Base-by-base conservation (phyloP, 2,113 vertebrate species). In the Aspiorhynchus laticeps region DNA sequence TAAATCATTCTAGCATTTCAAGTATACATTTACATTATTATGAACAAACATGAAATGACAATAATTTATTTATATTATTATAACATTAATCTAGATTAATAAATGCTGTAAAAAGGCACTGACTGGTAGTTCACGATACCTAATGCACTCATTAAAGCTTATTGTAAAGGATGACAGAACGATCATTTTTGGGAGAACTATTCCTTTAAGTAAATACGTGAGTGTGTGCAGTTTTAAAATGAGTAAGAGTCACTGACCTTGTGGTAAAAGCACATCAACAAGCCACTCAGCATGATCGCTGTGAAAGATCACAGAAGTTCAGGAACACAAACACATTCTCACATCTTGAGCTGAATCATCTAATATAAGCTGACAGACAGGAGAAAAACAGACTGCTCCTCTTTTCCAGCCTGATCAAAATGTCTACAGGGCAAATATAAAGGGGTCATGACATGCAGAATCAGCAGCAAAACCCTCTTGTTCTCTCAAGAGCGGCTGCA, bases 211-310 rank as follows among this genome's bases (percentile, higher is more conserved):
- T n/a, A 61, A 59, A 61, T 61, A n/a, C 56, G 7, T 3, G 61
- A 3, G 65, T 80, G 46, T 78, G 38, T 63, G n/a, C 8, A 17
- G 33, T 28, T 77, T 61, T 81, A 59, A 63, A 59, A 61, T 10
- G 9, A 61, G 21, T 7, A 61, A 0, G 56, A 85, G 38, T 78
- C 31, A 56, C 97, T 94, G 96, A 99, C 98, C 98, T 98, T 99
- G 98, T 33, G 98, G 98, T 63, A 99, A 94, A 86, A 99, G 97
- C 84, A 99, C 98, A 93, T 99, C 98, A 92, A 99, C 96, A 90
- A 99, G 93, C 98, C 98, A 99, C 94, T 99, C 97, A 86, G 97
- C 95, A 81, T 99, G 97, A 90, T 99, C 98, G 92, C 98, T 99
- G 90, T 24, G 87, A 61, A 90, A 84, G 86, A 83, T 71, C 87